phyloP scores from a whole-genome alignment of 2,888 invertebrate species.

The Epistrophe eligans region DNA sequence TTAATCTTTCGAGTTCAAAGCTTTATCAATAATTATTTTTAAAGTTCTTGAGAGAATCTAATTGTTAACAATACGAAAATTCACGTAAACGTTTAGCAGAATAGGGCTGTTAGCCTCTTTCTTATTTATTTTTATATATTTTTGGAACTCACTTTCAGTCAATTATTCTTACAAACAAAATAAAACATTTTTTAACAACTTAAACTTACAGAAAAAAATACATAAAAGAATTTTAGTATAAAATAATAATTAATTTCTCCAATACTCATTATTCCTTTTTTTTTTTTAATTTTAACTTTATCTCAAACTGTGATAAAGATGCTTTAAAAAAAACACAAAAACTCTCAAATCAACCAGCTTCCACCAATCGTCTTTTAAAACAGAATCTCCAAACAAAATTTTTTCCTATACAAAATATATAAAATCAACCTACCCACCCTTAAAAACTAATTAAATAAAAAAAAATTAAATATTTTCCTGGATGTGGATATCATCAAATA shows the following conservation, averaged over 20 bases:
- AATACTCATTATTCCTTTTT: not conserved
- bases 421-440: slow-evolving; percentile 56
- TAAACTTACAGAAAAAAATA: not conserved
- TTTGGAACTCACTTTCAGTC: not conserved
- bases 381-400: not conserved
- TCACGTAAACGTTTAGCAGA: too few species aligned
- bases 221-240: not conserved
- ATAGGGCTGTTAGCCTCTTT: too few species aligned
- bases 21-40: too few species aligned
- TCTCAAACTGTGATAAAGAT: slow-evolving; percentile 63
- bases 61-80: too few species aligned
- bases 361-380: slow-evolving; percentile 46
- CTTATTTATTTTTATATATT: too few species aligned
- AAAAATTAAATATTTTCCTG: slow-evolving; percentile 38
- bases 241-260: not conserved
- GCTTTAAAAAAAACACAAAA: slow-evolving; percentile 26
- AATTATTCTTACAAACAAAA: not conserved
- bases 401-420: slow-evolving; percentile 14
- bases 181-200: not conserved
- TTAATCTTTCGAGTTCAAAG: too few species aligned
- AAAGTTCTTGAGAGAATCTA: too few species aligned
- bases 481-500: slow-evolving; percentile 46
- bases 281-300: slow-evolving; percentile 14
- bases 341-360: slow-evolving; percentile 51
- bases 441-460: slow-evolving; percentile 42